Evolutionary conservation across 2,888 invertebrate genomes (phyloP).

Genomic region (Clusia tigrina): DNA sequence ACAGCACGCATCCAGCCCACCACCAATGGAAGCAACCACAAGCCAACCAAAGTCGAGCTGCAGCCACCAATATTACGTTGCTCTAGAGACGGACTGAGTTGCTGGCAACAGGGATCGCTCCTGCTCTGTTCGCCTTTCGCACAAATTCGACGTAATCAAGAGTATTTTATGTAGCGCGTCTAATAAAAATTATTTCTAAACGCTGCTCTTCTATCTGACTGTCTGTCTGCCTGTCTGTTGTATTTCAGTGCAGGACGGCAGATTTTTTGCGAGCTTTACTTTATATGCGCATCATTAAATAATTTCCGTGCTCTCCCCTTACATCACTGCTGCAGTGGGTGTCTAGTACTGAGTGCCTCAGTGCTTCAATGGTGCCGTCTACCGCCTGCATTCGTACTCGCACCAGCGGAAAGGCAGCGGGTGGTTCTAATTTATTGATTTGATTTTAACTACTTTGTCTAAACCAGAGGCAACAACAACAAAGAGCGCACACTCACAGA

Average conservation of each 20-base stretch:
- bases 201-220: slow-evolving; percentile 34
- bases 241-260: slow-evolving; percentile 25
- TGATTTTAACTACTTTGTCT: slow-evolving; percentile 43
- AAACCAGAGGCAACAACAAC: slow-evolving; percentile 18
- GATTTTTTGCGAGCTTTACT: slow-evolving; percentile 11
- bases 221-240: slow-evolving; percentile 48
- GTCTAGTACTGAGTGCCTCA: too few species aligned
- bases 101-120: not conserved
- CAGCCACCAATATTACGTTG: not conserved
- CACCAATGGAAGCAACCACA: not conserved
- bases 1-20: slow-evolving; percentile 1
- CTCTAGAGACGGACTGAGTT: not conserved
- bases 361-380: too few species aligned
- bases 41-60: not conserved
- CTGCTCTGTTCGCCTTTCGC: not conserved
- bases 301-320: slow-evolving; percentile 53
- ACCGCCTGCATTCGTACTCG: too few species aligned
- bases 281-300: slow-evolving; percentile 59
- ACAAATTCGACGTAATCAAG: slow-evolving; percentile 22
- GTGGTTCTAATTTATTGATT: slow-evolving; percentile 41
- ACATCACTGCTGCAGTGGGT: too few species aligned
- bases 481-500: not conserved
- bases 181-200: slow-evolving; percentile 40
- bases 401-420: too few species aligned
- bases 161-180: slow-evolving; percentile 30